Percentiles rank a stretch among this genome's conserved stretches.
Evolutionary conservation across 2,113 vertebrate genomes (phyloP).

Genomic region (Nipponia nippon): DNA sequence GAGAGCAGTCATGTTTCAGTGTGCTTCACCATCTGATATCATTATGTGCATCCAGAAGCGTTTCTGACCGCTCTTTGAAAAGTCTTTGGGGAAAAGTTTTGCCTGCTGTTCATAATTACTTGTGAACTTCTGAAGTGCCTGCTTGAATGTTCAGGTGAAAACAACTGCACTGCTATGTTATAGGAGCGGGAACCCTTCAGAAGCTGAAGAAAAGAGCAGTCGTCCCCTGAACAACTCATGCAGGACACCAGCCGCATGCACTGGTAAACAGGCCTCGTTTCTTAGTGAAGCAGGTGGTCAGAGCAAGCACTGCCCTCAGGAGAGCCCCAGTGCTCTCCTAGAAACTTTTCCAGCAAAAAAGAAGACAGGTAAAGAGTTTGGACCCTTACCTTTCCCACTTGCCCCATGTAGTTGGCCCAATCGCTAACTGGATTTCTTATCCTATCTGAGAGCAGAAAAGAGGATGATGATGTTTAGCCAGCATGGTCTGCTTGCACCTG

Average conservation of each 20-base stretch:
- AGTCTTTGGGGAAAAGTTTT: background rate
- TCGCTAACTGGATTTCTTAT: background rate
- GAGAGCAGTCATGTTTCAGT: background rate
- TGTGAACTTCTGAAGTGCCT: background rate
- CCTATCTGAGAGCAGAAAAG: background rate
- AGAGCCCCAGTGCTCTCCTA: background rate
- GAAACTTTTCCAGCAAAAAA: background rate
- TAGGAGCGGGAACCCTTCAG: background rate
- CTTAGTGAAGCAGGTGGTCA: background rate
- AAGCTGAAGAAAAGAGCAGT: background rate
- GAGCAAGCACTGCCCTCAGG: background rate
- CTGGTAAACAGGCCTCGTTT: background rate
- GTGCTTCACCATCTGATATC: background rate
- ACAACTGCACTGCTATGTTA: background rate
- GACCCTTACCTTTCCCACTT: background rate
- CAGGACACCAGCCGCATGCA: rapidly evolving
- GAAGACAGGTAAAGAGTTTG: background rate
- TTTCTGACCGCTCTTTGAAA: background rate
- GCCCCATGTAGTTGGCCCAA: background rate
- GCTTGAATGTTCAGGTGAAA: background rate
- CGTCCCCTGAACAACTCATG: background rate
- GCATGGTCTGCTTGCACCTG: background rate
- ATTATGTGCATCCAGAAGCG: background rate
- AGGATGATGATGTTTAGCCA: background rate
- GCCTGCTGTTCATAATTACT: background rate